Evolutionary conservation across 2,113 vertebrate genomes (phyloP).

Genomic region (Paramormyrops kingsleyae): DNA sequence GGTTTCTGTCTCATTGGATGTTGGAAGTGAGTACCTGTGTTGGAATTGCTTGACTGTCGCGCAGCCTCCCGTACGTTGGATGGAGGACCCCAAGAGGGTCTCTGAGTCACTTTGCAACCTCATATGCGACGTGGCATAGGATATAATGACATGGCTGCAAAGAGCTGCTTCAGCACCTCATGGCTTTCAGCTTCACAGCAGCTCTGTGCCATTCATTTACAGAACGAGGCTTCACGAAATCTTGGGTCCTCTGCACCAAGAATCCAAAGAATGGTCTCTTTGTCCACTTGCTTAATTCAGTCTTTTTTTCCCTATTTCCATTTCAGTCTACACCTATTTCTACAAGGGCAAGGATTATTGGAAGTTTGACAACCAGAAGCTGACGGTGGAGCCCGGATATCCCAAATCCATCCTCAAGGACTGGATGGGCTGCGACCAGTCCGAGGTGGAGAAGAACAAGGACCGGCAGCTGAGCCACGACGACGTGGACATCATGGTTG

Average conservation of each 20-base stretch:
- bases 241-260: neutral
- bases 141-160: neutral
- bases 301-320: constrained; percentile 19
- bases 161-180: neutral
- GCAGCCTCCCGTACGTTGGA: neutral
- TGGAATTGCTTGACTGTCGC: neutral
- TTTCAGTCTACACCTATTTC: constrained; percentile 91
- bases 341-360: constrained; percentile 98
- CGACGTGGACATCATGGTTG: constrained; percentile 95
- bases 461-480: constrained; percentile 82
- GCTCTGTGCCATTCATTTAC: neutral
- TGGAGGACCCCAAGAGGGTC: neutral
- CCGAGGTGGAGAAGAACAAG: constrained; percentile 81
- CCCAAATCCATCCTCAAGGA: constrained; percentile 91
- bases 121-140: constrained; percentile 26
- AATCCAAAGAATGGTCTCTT: neutral
- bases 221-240: neutral
- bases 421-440: constrained; percentile 98
- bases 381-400: constrained; percentile 88
- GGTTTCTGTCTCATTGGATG: neutral
- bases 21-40: neutral
- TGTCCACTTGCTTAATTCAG: neutral
- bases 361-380: constrained; percentile 98
- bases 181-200: neutral
- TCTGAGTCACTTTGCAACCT: constrained; percentile 32